Percentiles rank a stretch among this genome's conserved stretches.
Evolutionary conservation across 1,140 invertebrate genomes (phyloP).

Genomic region (Babylonia areolata): DNA sequence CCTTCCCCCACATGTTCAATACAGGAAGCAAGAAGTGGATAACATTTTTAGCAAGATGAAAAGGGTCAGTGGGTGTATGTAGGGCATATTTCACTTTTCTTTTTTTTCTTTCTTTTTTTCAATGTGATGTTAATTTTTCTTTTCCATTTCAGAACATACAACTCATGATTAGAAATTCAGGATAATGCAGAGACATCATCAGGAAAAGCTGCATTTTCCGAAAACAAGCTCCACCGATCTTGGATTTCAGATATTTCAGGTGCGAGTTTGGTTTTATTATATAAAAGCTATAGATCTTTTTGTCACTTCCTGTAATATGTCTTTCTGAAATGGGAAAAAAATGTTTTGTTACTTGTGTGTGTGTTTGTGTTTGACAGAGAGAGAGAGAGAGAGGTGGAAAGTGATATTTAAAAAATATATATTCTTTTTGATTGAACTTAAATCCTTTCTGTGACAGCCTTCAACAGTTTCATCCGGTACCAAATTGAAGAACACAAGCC

Average conservation of each 20-base stretch:
- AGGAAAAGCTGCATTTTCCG: neutral
- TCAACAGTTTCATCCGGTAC: neutral
- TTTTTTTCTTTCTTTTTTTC: too few species aligned
- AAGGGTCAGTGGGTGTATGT: too few species aligned
- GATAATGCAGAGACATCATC: slow-evolving; percentile 25
- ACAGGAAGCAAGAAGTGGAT: too few species aligned
- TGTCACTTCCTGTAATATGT: neutral
- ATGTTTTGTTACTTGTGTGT: too few species aligned
- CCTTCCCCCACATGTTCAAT: too few species aligned
- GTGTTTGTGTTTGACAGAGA: neutral
- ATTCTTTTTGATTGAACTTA: neutral
- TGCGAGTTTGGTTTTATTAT: neutral
- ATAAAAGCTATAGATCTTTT: neutral
- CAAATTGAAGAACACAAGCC: neutral
- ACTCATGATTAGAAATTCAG: neutral
- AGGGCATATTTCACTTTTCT: neutral
- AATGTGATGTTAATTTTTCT: too few species aligned
- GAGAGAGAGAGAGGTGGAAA: neutral
- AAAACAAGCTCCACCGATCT: neutral
- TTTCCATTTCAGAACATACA: neutral
- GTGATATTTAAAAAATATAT: neutral
- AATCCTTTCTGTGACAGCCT: neutral
- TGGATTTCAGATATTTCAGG: slow-evolving; percentile 21
- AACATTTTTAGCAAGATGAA: too few species aligned
- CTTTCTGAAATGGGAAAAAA: neutral